A percentile compares a stretch with the other conserved stretches of the same genome.
Evolutionary conservation across 2,797 vertebrate species (phyloP).

Genomic region (Betta splendens): DNA sequence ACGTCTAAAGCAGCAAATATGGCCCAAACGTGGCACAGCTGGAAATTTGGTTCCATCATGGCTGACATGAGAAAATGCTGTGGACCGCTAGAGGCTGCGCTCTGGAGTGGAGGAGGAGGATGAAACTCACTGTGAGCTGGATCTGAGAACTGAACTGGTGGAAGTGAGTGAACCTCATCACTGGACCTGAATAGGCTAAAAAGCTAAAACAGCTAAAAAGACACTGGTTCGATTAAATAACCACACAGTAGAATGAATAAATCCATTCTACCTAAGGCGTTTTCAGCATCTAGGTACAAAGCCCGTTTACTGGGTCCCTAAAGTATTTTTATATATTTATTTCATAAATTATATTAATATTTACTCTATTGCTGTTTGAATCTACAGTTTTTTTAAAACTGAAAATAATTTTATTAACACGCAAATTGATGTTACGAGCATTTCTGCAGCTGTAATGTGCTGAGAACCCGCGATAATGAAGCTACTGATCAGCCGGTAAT

Average conservation of each 20-base stretch:
- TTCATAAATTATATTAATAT: constrained; percentile 18
- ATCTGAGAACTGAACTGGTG: too few species aligned
- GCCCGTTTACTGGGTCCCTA: background rate
- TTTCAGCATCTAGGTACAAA: background rate
- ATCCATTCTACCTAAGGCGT: background rate
- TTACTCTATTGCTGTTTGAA: constrained; percentile 1
- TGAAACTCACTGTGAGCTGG: too few species aligned
- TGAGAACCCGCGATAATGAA: constrained; percentile 38
- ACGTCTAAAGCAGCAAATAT: too few species aligned
- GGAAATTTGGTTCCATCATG: too few species aligned
- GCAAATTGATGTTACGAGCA: background rate
- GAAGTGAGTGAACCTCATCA: too few species aligned
- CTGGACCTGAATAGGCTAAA: too few species aligned
- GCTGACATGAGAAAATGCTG: too few species aligned
- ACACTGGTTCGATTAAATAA: background rate
- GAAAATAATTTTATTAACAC: constrained; percentile 13
- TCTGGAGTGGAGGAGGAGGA: too few species aligned
- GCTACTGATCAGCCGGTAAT: constrained; percentile 37
- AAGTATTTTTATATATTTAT: background rate
- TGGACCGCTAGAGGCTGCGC: too few species aligned
- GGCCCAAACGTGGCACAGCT: too few species aligned
- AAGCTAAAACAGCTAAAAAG: too few species aligned
- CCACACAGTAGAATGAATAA: background rate
- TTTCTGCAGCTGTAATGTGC: constrained; percentile 2
- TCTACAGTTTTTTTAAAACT: constrained; percentile 4